Base-by-base conservation (phyloP, 2,888 invertebrate species). In the Alsophila aescularia region DNA sequence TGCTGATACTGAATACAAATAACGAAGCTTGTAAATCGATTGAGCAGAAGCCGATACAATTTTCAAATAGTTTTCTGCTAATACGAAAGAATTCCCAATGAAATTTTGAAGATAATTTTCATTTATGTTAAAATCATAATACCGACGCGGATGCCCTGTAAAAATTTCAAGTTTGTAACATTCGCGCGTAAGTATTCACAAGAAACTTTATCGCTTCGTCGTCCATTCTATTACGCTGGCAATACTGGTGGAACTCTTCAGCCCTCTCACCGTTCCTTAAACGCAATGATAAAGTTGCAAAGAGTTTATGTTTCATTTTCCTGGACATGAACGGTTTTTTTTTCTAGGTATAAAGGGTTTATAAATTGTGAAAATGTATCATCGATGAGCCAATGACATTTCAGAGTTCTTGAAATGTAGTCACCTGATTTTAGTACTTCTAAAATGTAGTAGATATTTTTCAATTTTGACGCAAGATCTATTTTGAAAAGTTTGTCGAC, bases 401-500 rank as follows among this genome's bases (percentile, higher is more conserved):
- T 85, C 10, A 87, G 69, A 21, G 75, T 84, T 67, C 78, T 73
- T 1, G 82, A 74, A 48, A 84, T 72, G 37, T 76, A 36, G 63
- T 62, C 62, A 0, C 49, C 54, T 2, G 50, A 45, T 31, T 62
- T 60, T 0, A 64, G 35, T 0, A 47, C 16, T 41, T 62, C 62
- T 35, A 83, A 16, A 7, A 87, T 74, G 44, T 80, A 85, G 29
- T 81, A 74, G 7, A 79, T 50, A 49, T 85, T 76, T 54, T 64
- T 72, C 13, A 73, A 75, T 59, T 77, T 78, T 8, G 82, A 76
- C 1, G 87, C 87, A 4, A 88, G 56, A 64, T 83, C 83, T 31
- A 88, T 87, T 67, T 83, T 81, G 53, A 75, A 87, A 1, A 88
- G 50, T 29, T 66, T 80, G 37, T 87, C 85, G 2, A 79, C 43